phyloP scores from a whole-genome alignment of 1,140 invertebrate genomes.

The Agrypnia vestita region DNA sequence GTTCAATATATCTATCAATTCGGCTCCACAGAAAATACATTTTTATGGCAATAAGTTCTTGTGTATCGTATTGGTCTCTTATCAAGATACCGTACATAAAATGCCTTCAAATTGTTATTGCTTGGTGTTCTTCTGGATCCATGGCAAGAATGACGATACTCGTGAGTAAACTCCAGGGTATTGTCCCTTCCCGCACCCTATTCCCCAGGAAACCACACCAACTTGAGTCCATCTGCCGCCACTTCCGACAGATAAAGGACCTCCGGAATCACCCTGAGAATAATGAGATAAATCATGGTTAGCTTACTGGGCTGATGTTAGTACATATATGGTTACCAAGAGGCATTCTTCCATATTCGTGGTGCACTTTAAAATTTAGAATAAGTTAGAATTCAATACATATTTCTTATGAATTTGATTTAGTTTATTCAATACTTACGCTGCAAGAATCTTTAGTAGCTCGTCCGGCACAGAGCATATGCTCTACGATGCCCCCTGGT shows the following conservation, averaged over 20 bases:
- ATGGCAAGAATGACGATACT: slow-evolving; percentile 75
- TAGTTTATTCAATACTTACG: slow-evolving; percentile 74
- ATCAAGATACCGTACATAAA: not conserved
- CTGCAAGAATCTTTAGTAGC: slow-evolving; percentile 90
- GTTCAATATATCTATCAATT: too few species aligned
- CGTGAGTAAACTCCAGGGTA: slow-evolving; percentile 92
- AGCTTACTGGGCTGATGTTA: too few species aligned
- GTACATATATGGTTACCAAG: too few species aligned
- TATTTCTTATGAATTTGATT: too few species aligned
- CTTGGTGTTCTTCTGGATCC: slow-evolving; percentile 70
- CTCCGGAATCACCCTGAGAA: slow-evolving; percentile 91
- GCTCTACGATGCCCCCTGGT: slow-evolving; percentile 89
- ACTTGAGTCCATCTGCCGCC: slow-evolving; percentile 86
- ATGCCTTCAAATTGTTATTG: not conserved
- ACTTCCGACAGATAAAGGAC: slow-evolving; percentile 88
- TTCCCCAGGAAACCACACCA: slow-evolving; percentile 94
- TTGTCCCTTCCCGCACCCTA: slow-evolving; percentile 92
- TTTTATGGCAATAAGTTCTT: too few species aligned
- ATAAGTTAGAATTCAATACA: too few species aligned
- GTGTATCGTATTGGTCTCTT: too few species aligned
- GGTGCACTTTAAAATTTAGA: too few species aligned
- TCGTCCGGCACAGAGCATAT: slow-evolving; percentile 89
- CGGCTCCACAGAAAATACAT: too few species aligned
- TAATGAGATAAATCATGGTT: not conserved
- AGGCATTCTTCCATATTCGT: too few species aligned